These are phyloP conservation scores for Macaca mulatta DNA, from an alignment of 2,113 vertebrate genomes.

Conservation along the genomic window DNA sequence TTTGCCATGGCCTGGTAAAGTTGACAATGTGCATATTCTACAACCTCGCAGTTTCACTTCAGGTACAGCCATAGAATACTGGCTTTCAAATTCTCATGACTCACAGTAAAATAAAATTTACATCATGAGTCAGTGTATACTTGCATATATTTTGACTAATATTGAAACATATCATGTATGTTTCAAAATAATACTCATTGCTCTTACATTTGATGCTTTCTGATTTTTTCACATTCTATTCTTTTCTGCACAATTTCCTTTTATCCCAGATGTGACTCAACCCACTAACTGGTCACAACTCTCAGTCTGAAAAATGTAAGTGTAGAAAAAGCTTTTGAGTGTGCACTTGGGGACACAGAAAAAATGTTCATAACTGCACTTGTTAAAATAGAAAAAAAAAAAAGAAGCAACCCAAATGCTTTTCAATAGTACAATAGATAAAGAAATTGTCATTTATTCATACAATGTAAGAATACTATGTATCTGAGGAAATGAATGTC, in stretches of 20 bases:
- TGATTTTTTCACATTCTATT: not conserved
- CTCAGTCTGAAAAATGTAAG: not conserved
- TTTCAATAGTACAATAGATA: not conserved
- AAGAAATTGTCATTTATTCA: not conserved
- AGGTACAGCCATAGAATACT: not conserved
- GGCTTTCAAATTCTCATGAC: not conserved
- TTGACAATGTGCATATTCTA: not conserved
- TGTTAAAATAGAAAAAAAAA: not conserved
- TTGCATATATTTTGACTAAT: not conserved
- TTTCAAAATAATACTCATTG: not conserved
- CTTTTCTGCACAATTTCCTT: not conserved
- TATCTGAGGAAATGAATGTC: not conserved
- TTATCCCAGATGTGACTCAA: not conserved
- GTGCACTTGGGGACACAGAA: not conserved
- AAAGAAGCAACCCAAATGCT: not conserved
- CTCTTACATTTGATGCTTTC: not conserved
- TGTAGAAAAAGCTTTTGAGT: not conserved
- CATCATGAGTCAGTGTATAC: no score
- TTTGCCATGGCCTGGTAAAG: not conserved
- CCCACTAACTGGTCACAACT: not conserved
- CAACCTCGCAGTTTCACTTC: not conserved
- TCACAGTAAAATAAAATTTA: not conserved
- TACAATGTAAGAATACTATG: not conserved
- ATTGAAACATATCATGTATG: not conserved
- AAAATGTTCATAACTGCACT: not conserved